Evolutionary conservation across 2,113 vertebrate genomes (phyloP), one percentile per base, ranked within the genome.

Genomic region (Ctenomys sociabilis): DNA sequence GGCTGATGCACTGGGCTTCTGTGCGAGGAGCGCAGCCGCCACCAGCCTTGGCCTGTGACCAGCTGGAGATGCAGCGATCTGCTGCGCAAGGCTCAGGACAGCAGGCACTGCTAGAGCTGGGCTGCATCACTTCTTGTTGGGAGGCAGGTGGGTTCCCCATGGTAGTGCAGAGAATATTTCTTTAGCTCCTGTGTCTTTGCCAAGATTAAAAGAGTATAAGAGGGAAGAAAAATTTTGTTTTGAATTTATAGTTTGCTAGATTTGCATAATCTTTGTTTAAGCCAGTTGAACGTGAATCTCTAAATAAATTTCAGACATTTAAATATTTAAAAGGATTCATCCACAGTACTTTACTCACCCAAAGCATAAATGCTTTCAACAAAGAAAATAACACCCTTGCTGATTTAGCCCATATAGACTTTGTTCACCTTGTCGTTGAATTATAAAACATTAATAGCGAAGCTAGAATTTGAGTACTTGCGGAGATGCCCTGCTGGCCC

Each of bases 381-480:
- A 88, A 97, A 95, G 94, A 96, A 93, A 97, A 93, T 61, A 86
- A 70, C 94, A 88, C 95, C 92, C 61, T 97, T 88, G 92, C 81
- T 96, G 77, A 54, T 91, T 96, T 92, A 89, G 68, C 95, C 96
- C 94, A 24, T 61, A 37, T 70, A 57, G 77, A 72, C 96, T 97
- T 97, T 95, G 87, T 93, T 97, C 73, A 97, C 97, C 95, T 98
- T 96, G 95, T 97, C 96, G 94, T 35, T 95, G 97, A 95, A 96
- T 98, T 97, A 93, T 97, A 87, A 97, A 97, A 89, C 86, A 73
- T 87, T 85, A 86, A 94, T 95, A 94, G 82, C 24, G 66, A 82
- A 95, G 91, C 93, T 97, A 82, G 93, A 96, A 95, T 97, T 90
- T 95, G 96, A 95, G 89, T 90, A 87, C 97, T 54, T 93, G 2